Conservation (phyloP, 2,888 invertebrate species). For the Yponomeuta plumbellus region DNA sequence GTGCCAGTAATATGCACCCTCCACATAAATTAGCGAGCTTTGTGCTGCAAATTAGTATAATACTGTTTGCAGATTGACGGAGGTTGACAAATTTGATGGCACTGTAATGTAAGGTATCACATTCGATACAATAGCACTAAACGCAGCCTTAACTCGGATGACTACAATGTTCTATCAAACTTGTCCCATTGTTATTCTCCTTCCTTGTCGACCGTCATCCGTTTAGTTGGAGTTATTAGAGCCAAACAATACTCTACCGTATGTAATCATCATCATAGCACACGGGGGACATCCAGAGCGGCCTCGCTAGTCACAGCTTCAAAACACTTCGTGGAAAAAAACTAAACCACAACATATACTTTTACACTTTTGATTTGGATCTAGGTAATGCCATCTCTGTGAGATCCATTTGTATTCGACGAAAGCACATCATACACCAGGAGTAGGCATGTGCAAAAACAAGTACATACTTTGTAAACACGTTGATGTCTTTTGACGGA, state of each 20-base stretch:
- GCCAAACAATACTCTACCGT: not conserved
- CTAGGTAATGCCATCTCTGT: too few species aligned
- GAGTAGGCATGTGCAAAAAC: not conserved
- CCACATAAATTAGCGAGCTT: too few species aligned
- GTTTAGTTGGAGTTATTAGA: not conserved
- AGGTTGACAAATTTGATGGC: not conserved
- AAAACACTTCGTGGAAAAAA: not conserved
- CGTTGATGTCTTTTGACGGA: not conserved
- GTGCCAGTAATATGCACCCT: too few species aligned
- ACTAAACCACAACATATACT: not conserved
- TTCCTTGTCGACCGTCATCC: not conserved
- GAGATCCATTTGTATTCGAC: too few species aligned
- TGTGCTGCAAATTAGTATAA: not conserved
- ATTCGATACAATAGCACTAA: not conserved
- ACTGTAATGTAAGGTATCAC: not conserved
- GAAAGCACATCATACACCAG: too few species aligned
- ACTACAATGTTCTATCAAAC: slow-evolving; percentile 1
- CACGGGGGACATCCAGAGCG: not conserved
- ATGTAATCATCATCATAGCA: not conserved
- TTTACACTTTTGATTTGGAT: too few species aligned
- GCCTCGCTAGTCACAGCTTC: not conserved
- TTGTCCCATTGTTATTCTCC: not conserved
- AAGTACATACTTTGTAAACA: not conserved
- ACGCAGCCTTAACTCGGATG: not conserved
- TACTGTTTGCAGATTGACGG: not conserved